Percentiles rank a stretch among this genome's conserved stretches.
phyloP scores from a whole-genome alignment of 2,113 vertebrate species.

The Psilopogon haemacephalus region DNA sequence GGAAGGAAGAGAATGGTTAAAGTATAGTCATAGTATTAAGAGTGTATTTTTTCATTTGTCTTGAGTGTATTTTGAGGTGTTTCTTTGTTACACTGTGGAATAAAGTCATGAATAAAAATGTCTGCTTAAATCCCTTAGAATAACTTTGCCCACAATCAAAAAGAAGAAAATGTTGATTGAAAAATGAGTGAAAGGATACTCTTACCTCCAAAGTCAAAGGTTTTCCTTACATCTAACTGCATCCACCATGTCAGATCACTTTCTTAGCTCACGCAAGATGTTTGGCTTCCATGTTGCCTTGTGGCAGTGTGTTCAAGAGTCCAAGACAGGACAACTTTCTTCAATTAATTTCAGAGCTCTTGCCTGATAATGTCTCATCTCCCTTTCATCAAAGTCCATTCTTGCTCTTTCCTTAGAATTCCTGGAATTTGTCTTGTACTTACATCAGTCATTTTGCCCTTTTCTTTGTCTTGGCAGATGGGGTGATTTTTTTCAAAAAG shows the following conservation, averaged over 20 bases:
- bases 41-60: background rate
- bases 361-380: background rate
- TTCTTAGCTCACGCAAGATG: background rate
- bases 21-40: background rate
- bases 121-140: background rate
- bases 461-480: background rate
- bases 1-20: background rate
- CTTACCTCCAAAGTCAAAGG: background rate
- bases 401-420: background rate
- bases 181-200: background rate
- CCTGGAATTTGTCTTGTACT: background rate
- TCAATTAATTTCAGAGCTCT: background rate
- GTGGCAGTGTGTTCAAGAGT: background rate
- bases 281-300: background rate
- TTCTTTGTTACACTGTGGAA: background rate
- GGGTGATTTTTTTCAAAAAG: fast-evolving
- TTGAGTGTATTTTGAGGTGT: no score
- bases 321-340: background rate
- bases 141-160: fast-evolving
- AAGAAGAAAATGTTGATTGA: background rate
- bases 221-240: background rate
- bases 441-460: background rate
- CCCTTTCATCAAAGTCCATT: background rate
- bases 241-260: background rate
- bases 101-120: background rate